Base-by-base conservation (phyloP, 2,888 invertebrate species). In the Lasioglossum malachurum region DNA sequence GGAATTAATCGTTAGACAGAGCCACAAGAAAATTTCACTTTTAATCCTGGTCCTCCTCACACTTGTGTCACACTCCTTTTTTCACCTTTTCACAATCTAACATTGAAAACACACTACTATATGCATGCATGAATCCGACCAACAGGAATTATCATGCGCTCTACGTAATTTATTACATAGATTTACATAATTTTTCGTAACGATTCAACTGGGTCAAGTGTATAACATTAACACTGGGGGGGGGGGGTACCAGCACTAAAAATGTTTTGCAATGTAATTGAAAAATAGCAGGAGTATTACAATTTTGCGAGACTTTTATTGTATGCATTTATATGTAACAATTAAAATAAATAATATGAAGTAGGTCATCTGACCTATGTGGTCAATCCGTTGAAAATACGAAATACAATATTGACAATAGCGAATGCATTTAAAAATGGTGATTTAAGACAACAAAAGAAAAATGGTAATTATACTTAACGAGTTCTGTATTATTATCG, bases 1-100 rank as follows among this genome's bases (percentile, higher is more conserved):
- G 46, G 19, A 78, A 86, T 75, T 79, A 27, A 60, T 57, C 31
- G 31, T 19, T 71, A 14, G 31, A 80, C 10, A 14, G n/a, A 41
- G 41, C 69, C 10, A 31, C 23, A 19, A 49, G 41, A 75, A 60
- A 83, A 53, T 80, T 75, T 77, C 75, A 85, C 79, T 85, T 85
- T 82, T 83, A 44, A 35, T 16, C 8, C 57, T 77, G 19, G n/a
- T 67, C 69, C 19, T 14, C 14, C 8, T 38, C 38, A 31, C 46
- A 10, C 1, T 35, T 14, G 38, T 16, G 4, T 53, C n/a, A 19
- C 38, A 2, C 14, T 38, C 4, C 8, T 41, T n/a, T 60, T 23
- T 69, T 4, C 12, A 12, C 27, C 4, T 23, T 38, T 23, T 69
- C 10, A 19, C 23, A 35, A 7, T 67, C 2, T 23, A 44, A 72